These are phyloP conservation scores for Tautogolabrus adspersus DNA, from an alignment of 2,113 vertebrate species.

Conservation along the genomic window DNA sequence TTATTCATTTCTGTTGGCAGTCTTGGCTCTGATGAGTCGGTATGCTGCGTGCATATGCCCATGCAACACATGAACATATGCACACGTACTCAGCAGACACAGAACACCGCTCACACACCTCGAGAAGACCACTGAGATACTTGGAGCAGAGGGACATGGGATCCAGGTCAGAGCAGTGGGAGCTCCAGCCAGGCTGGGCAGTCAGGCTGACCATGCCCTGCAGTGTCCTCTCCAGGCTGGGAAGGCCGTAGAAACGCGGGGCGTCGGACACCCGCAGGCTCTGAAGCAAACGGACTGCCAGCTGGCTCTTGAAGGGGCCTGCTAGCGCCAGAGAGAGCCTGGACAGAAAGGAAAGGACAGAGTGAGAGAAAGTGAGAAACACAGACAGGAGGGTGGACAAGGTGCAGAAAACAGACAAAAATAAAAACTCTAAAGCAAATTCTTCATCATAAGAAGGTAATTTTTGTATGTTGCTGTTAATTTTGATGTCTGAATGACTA, in stretches of 20 bases:
- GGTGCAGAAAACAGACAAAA: not conserved
- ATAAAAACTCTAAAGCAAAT: not conserved
- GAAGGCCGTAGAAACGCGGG: constrained; percentile 95
- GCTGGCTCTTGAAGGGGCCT: constrained; percentile 88
- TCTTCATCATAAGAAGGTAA: not conserved
- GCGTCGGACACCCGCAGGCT: constrained; percentile 92
- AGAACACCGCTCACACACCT: constrained; percentile 80
- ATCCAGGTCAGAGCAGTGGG: constrained; percentile 82
- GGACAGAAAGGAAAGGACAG: constrained; percentile 48
- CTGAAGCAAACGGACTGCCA: constrained; percentile 90
- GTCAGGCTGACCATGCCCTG: constrained; percentile 91
- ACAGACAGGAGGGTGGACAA: not conserved
- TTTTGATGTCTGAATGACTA: constrained; percentile 11
- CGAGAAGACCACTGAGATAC: constrained; percentile 92
- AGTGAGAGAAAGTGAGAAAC: constrained; percentile 13
- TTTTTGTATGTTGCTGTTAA: not conserved
- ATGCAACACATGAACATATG: constrained; percentile 39
- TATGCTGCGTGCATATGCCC: constrained; percentile 14
- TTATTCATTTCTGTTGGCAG: constrained; percentile 47
- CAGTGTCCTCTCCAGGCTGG: constrained; percentile 92
- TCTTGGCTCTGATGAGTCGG: constrained; percentile 28
- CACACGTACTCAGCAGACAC: not conserved
- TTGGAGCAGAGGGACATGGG: constrained; percentile 88
- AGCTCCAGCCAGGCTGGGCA: constrained; percentile 90
- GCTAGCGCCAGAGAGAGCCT: constrained; percentile 89